Evolutionary conservation across 1,140 invertebrate genomes (phyloP), one percentile per base, ranked within the genome.

Genomic region (Aphaenogaster ashmeadi): DNA sequence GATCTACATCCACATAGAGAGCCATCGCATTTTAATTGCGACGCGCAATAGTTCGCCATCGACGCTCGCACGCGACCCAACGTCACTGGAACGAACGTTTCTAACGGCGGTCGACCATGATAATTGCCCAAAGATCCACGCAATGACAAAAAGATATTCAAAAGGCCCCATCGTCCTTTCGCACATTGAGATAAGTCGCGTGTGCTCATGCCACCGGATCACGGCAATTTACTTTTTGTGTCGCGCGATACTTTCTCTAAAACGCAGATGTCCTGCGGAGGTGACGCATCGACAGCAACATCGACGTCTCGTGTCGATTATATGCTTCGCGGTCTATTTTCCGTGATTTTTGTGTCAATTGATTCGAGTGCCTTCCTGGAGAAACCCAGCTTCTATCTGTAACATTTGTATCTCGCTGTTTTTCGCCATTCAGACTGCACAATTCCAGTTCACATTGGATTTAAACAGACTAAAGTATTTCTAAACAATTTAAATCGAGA

Each of bases 191-290:
- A 90, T 84, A 89, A 87, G 77, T 72, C 41, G 41, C 36, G 5
- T 60, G 58, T 18, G 72, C 36, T 60, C 60, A 9, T 60, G 36
- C 41, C 66, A 62, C 86, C 60, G 81, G 84, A 86, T 89, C 72
- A 86, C 38, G 83, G 60, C 74, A 91, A 93, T 93, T 93, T 92
- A 77, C 83, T 91, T 92, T 92, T 93, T 87, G 77, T 90, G 89
- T 89, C 80, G 89, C 84, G 6, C 27, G 64, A 15, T 69, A 93
- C 93, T 94, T 94, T 94, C 94, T 94, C 92, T 88, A 74, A 86
- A 87, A 78, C 66, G 79, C 41, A 62, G 56, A 58, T n/a, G 62
- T 64, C 27, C n/a, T 11, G 71, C 62, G 75, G 89, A 89, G 85
- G 27, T 75, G 77, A 93, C 88, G 80, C 62, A 33, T 87, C 88